phyloP scores from a whole-genome alignment of 2,888 invertebrate genomes.

The Drosophila yooni region DNA sequence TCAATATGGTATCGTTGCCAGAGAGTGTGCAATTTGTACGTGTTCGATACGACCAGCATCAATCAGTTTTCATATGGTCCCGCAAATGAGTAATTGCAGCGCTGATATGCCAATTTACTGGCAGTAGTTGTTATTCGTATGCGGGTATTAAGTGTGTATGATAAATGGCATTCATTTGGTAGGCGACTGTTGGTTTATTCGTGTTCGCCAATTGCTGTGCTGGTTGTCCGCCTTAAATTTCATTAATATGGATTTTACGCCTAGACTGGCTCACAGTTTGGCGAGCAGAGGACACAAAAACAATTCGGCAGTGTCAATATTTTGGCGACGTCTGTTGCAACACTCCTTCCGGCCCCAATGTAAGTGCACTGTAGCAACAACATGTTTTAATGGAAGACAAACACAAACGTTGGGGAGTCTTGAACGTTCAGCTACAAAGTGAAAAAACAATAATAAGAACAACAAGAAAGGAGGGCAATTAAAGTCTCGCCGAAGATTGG shows the following conservation, averaged over 20 bases:
- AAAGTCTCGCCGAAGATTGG: background rate
- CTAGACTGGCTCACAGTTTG: conserved; percentile 29
- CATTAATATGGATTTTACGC: conserved; percentile 52
- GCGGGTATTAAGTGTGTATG: conserved; percentile 13
- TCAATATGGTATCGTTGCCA: background rate
- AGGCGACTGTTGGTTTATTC: conserved; percentile 13
- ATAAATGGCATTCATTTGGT: conserved; percentile 41
- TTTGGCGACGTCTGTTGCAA: conserved; percentile 50
- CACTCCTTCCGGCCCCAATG: conserved; percentile 11
- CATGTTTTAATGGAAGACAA: conserved; percentile 63
- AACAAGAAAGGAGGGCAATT: conserved; percentile 23
- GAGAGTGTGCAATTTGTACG: background rate
- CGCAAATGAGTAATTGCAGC: conserved; percentile 33
- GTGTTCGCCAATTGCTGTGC: conserved; percentile 11
- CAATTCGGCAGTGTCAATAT: conserved; percentile 59
- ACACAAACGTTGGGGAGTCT: conserved; percentile 29
- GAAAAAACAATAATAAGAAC: conserved; percentile 31
- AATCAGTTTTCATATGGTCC: conserved; percentile 21
- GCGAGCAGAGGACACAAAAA: conserved; percentile 30
- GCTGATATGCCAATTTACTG: conserved; percentile 24
- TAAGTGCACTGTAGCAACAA: conserved; percentile 39
- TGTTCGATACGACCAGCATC: conserved; percentile 10
- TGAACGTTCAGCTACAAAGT: conserved; percentile 11
- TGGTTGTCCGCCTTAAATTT: conserved; percentile 52
- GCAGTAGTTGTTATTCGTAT: conserved; percentile 6